Conservation (phyloP, 2,113 vertebrate genomes). For the Pholis gunnellus region DNA sequence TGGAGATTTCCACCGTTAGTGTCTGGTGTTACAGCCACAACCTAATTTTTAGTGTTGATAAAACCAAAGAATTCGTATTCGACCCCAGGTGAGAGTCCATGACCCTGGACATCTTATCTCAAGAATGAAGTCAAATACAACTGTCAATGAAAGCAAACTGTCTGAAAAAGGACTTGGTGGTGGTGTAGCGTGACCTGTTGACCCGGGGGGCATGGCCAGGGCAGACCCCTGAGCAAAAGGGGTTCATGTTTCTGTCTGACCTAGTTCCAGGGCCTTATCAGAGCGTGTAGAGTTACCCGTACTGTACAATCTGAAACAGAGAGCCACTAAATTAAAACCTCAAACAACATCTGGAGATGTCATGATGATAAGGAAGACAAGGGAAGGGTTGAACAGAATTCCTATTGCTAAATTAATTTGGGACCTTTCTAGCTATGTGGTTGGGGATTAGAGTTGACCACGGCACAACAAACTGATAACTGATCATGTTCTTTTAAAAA, state of each 20-base stretch:
- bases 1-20: not conserved
- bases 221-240: constrained; percentile 2
- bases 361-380: not conserved
- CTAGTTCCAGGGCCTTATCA: constrained; percentile 48
- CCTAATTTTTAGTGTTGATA: not conserved
- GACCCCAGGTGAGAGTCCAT: not conserved
- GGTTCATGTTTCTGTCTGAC: constrained; percentile 38
- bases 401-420: not conserved
- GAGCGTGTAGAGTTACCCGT: constrained; percentile 6
- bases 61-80: not conserved
- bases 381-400: not conserved
- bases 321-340: constrained; percentile 12
- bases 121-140: not conserved
- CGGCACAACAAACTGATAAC: not conserved
- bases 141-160: not conserved
- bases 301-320: not conserved
- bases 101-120: not conserved
- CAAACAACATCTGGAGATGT: constrained; percentile 12
- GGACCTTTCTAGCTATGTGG: not conserved
- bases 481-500: not conserved
- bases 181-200: constrained; percentile 9
- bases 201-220: not conserved
- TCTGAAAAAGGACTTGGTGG: not conserved
- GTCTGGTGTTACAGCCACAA: not conserved
- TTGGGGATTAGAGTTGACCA: not conserved